Evolutionary conservation across 2,888 invertebrate genomes (phyloP), one percentile per base, ranked within the genome.

Genomic region (Caenorhabditis japonica): DNA sequence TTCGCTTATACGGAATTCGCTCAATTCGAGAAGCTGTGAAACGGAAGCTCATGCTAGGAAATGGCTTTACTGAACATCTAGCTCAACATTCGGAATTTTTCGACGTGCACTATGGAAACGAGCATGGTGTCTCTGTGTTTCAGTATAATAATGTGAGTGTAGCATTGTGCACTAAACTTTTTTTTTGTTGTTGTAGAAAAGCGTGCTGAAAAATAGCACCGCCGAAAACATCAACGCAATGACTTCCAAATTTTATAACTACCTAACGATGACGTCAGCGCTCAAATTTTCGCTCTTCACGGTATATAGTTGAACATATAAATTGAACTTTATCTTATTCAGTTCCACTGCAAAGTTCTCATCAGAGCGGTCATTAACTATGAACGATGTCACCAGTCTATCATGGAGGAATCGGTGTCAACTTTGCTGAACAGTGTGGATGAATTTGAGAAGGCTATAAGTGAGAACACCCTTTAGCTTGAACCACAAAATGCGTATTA

Each of bases 331-430:
- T 5, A 33, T 49, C 23, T 3, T 23, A 23, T 68, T 19, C 39
- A 62, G 58, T 74, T 56, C n/a, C 74, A 75, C 12, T 43, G 44
- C 23, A 58, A 59, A 41, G 34, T 59, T 4, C 17, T 75, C n/a
- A 69, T 75, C 17, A 52, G 49, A 23, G 61, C 61, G 1, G 58
- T 58, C 8, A 30, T 75, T 49, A 75, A 75, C 49, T 75, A 69
- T 33, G 69, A 62, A 5, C n/a, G 75, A 30, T 55, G 69, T n/a
- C 69, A 69, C 15, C 51, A 53, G 0, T 62, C 75, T 17, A 53
- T 64, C 8, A 64, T 75, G 53, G 75, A 75, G n/a, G 75, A 75
- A 47, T 75, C 75, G 4, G 58, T 70, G 15, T 69, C 75, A 15
- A 69, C 75, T 17, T 43, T 75, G 12, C 17, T 62, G 49, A 75